Evolutionary conservation across 92 coral and sea anemone species (phyloP).

Genomic region (Porites lobata): DNA sequence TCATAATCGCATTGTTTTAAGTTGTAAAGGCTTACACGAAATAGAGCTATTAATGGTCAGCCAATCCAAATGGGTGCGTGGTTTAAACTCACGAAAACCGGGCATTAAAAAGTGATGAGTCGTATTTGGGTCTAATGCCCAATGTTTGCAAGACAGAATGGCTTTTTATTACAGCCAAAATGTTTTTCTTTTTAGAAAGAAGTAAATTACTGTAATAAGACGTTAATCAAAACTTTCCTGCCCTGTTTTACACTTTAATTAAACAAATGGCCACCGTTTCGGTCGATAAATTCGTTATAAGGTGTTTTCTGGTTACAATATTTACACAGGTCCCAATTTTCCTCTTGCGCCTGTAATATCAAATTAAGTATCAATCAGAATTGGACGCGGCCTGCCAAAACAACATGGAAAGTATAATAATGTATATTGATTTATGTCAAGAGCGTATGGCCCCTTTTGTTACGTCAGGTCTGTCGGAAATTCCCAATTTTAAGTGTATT

Average conservation of each 20-base stretch:
- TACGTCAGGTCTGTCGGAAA: conserved; percentile 40
- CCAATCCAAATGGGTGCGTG: neutral
- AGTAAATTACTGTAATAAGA: conserved; percentile 16
- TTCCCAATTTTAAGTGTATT: conserved; percentile 17
- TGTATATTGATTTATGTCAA: conserved; percentile 23
- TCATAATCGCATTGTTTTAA: neutral
- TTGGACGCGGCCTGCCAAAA: conserved; percentile 37
- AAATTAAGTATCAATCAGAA: conserved; percentile 19
- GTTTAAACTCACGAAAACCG: neutral
- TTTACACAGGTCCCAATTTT: neutral
- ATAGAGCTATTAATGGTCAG: no score
- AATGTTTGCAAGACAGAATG: neutral
- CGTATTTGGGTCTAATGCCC: no score
- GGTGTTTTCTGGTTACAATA: conserved; percentile 7
- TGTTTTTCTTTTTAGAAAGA: neutral
- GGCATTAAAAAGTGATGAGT: no score
- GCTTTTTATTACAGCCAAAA: neutral
- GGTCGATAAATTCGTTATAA: conserved; percentile 1
- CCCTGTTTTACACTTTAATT: neutral
- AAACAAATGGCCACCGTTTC: conserved; percentile 21
- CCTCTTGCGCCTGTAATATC: neutral
- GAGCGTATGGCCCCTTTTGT: conserved; percentile 9
- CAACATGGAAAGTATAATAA: neutral
- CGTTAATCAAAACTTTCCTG: conserved; percentile 39
- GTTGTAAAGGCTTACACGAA: neutral